These are phyloP conservation scores for Laupala kohalensis DNA, from an alignment of 1,140 invertebrate genomes.

Conservation along the genomic window DNA sequence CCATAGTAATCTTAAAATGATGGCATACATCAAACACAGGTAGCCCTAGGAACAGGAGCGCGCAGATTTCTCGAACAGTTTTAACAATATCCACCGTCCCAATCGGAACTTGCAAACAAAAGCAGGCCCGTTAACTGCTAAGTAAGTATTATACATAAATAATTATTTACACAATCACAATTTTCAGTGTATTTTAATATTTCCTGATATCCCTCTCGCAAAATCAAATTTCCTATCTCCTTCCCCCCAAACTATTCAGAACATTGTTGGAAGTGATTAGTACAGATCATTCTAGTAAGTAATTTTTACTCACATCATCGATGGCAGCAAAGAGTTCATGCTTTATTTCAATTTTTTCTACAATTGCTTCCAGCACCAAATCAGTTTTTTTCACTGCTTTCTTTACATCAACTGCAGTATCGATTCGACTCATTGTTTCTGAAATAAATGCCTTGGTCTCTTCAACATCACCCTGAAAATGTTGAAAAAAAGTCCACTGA, in stretches of 20 bases:
- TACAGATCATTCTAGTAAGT: neutral
- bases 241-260: no score
- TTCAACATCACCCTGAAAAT: constrained; percentile 38
- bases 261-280: neutral
- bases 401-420: constrained; percentile 41
- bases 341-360: constrained; percentile 70
- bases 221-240: neutral
- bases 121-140: no score
- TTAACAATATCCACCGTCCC: no score
- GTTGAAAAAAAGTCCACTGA: neutral
- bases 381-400: constrained; percentile 51
- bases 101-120: no score
- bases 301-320: constrained; percentile 31
- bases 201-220: neutral
- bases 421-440: constrained; percentile 45
- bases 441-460: constrained; percentile 52
- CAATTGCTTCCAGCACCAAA: constrained; percentile 74
- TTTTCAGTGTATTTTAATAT: neutral
- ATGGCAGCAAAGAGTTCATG: constrained; percentile 57
- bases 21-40: no score
- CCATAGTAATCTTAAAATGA: no score
- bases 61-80: no score
- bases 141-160: neutral
- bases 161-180: neutral
- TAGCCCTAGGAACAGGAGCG: no score